Evolutionary conservation across 1,140 invertebrate species (phyloP).

Genomic region (Megalonaias nervosa): DNA sequence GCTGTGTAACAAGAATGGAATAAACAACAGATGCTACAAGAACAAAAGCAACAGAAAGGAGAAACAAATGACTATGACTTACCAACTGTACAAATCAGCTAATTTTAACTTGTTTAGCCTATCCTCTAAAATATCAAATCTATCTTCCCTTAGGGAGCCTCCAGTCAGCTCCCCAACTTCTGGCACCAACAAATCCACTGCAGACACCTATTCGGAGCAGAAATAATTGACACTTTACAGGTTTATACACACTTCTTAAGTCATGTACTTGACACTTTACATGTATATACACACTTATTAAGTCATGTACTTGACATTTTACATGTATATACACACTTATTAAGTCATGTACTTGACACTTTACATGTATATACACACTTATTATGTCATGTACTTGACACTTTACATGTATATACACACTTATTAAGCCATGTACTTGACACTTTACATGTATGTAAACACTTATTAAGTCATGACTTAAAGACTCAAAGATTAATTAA

Average conservation of each 20-base stretch:
- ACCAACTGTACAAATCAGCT: slow-evolving; percentile 80
- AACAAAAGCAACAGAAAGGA: too few species aligned
- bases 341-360: too few species aligned
- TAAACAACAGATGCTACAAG: too few species aligned
- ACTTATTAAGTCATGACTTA: too few species aligned
- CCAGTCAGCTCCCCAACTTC: slow-evolving; percentile 93
- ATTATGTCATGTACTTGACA: not conserved
- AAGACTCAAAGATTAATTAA: too few species aligned
- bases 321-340: too few species aligned
- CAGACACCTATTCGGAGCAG: slow-evolving; percentile 76
- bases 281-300: not conserved
- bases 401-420: not conserved
- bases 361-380: too few species aligned
- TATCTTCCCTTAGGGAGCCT: slow-evolving; percentile 92
- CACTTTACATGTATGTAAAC: too few species aligned
- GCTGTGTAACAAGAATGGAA: too few species aligned
- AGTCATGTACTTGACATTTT: too few species aligned
- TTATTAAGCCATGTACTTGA: too few species aligned
- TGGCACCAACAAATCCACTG: slow-evolving; percentile 91
- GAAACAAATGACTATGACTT: slow-evolving; percentile 12
- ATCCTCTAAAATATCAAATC: slow-evolving; percentile 78
- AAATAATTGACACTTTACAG: not conserved
- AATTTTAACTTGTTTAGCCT: slow-evolving; percentile 62
- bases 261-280: not conserved
- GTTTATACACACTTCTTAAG: not conserved